Base-by-base conservation (phyloP, 2,888 invertebrate genomes). In the Pristionchus exspectatus region DNA sequence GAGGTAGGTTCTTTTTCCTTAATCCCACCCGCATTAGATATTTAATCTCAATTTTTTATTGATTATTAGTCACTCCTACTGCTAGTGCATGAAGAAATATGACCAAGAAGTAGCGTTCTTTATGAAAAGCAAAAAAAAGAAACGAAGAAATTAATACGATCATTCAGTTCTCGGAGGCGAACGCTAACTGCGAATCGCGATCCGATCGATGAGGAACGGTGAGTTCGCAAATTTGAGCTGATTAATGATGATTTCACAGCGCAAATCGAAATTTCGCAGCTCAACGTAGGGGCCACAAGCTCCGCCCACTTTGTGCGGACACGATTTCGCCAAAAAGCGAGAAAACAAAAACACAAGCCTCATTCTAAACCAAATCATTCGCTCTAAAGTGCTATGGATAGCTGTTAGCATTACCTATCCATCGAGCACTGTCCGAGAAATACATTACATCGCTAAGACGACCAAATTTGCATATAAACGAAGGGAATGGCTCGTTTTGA, bases 161-260 rank as follows among this genome's bases (percentile, higher is more conserved):
- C 44, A 50, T 50, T 50, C 44, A 50, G 44, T 44, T 77, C 38
- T 2, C 54, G 81, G 81, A 81, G 81, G 33, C 50, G 81, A n/a
- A 81, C 81, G 16, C 81, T 81, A 54, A 81, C 81, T 14, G 81
- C 81, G 18, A 81, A 81, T 27, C 24, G 81, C 21, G 81, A 81
- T 7, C 81, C 81, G n/a, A 81, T 81, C 50, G 81, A 81, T 27
- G 81, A 59, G 7, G 85, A 85, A 16, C 85, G 59, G 56, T 63
- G 7, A 85, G 85, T n/a, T 24, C 12, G 50, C 2, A 10, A 10
- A 50, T 81, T 81, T 50, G 1, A 44, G 30, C 30, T 24, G 10
- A n/a, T 44, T 7, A 3, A 77, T 24, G 30, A 59, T n/a, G 56
- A 84, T 84, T 24, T 44, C 14, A n/a, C 50, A 81, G 27, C 30